Conservation (phyloP, 1,140 invertebrate genomes). For the Brachionus calyciflorus region DNA sequence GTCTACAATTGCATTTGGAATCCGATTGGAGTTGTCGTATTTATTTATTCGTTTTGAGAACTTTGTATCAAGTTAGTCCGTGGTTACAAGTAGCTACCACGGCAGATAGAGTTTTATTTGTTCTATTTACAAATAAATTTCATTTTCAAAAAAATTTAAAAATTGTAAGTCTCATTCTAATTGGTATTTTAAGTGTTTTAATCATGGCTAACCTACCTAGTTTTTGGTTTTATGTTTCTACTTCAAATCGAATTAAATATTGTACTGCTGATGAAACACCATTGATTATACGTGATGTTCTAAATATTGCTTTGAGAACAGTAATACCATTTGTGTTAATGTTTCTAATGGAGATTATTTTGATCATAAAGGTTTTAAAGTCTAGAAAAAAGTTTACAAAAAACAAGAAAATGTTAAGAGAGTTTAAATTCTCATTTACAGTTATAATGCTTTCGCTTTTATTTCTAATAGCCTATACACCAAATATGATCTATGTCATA, state of each 20-base stretch:
- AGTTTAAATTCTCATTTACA: neutral
- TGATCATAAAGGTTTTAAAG: neutral
- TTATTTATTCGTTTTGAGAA: neutral
- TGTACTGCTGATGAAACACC: neutral
- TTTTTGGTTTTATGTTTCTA: neutral
- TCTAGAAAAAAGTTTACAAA: conserved; percentile 4
- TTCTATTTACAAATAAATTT: neutral
- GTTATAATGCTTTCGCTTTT: neutral
- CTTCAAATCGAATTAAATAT: neutral
- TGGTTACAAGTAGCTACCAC: neutral
- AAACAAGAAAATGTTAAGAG: neutral
- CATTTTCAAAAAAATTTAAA: neutral
- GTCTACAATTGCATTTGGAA: neutral
- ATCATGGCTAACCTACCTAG: neutral
- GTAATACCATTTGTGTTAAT: neutral
- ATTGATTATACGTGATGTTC: neutral
- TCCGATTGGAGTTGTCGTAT: neutral
- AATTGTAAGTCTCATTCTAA: neutral
- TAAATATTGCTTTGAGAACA: neutral
- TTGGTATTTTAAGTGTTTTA: neutral
- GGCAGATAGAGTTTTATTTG: neutral
- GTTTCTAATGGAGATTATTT: neutral
- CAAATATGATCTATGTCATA: neutral
- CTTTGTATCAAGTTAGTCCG: neutral
- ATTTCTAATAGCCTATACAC: neutral